These are phyloP conservation scores for Meteorus colon DNA, from an alignment of 2,888 invertebrate genomes.

Conservation along the genomic window DNA sequence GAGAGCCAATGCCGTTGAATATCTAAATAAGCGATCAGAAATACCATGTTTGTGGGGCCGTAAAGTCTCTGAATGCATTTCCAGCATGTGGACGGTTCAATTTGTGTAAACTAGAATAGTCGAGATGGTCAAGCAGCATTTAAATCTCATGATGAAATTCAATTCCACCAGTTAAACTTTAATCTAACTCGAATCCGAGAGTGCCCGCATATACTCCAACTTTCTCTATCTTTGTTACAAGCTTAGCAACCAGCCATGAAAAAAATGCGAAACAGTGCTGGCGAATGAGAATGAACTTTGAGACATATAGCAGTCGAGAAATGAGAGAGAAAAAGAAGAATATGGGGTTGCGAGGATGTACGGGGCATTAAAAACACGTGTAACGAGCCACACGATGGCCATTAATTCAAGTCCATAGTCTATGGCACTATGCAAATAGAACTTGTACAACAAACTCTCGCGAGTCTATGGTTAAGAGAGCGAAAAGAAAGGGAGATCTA, in stretches of 20 bases:
- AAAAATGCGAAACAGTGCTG: not conserved
- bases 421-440: constrained; percentile 61
- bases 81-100: constrained; percentile 40
- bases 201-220: constrained; percentile 2
- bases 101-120: constrained; percentile 41
- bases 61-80: constrained; percentile 34
- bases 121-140: constrained; percentile 25
- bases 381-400: constrained; percentile 60
- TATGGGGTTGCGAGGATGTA: constrained; percentile 37
- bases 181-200: constrained; percentile 24
- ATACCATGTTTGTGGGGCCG: constrained; percentile 35
- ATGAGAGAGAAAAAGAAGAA: constrained; percentile 23
- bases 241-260: not conserved
- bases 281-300: constrained; percentile 5
- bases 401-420: constrained; percentile 63
- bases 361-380: constrained; percentile 55
- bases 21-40: constrained; percentile 44
- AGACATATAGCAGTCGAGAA: constrained; percentile 23
- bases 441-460: constrained; percentile 66
- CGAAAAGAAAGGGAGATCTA: constrained; percentile 7
- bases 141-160: constrained; percentile 33
- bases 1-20: constrained; percentile 24
- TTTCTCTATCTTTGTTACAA: not conserved
- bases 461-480: constrained; percentile 32
- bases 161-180: constrained; percentile 24